Base-by-base conservation (phyloP, 2,113 vertebrate genomes). In the Cyprinodon variegatus region DNA sequence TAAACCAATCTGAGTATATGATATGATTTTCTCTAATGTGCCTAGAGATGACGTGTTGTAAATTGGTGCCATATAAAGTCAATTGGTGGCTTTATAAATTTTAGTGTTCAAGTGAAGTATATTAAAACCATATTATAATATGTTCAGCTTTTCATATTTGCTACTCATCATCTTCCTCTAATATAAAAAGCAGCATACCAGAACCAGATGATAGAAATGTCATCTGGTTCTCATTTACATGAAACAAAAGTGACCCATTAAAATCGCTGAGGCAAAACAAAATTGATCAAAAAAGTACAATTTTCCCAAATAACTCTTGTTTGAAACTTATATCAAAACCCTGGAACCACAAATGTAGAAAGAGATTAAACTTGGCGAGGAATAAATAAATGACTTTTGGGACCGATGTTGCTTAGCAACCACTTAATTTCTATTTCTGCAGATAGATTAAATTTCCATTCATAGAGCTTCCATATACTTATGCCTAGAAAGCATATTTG, bases 301-400 rank as follows among this genome's bases (percentile, higher is more conserved):
- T 63, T 50, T 77, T 60, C 38, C 29, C 3, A 1, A 38, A 61
- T 69, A 45, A 37, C 72, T 72, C 70, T 79, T 65, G 77, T 80
- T 87, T 79, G 15, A 87, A 86, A 83, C 79, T 69, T 86, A 70
- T 74, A 81, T 83, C 79, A 88, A 84, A 84, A 79, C 87, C 84
- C 73, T 76, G 72, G 40, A 74, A 78, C 72, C 62, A 80, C 84
- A 87, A 29, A 65, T 80, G 77, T 76, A 80, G 74, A 69, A 73
- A 78, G 65, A 68, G 76, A 87, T 88, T 80, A 84, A 86, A 37
- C 62, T 75, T 50, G 68, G 74, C 37, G 61, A 76, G 82, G 84
- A 88, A 77, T 86, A 65, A 83, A 78, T 63, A 70, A 81, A 76
- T 77, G 81, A 74, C 83, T 78, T 87, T 86, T 64, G 67, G 76